phyloP scores from a whole-genome alignment of 2,888 invertebrate species.

The Spodoptera littoralis region DNA sequence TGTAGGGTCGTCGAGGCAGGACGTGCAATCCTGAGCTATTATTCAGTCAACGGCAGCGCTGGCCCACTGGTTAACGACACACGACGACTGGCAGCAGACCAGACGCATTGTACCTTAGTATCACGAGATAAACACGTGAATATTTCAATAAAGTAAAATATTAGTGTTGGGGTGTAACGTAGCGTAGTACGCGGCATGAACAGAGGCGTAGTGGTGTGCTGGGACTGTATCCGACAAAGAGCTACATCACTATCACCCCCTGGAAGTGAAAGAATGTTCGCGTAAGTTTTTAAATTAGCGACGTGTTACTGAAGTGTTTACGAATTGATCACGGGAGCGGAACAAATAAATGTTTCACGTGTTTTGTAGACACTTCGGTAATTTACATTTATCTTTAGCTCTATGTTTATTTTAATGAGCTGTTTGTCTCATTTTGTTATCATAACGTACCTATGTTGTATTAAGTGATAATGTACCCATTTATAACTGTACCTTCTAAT shows the following conservation, averaged over 20 bases:
- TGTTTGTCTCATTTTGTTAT: constrained; percentile 30
- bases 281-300: constrained; percentile 60
- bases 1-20: constrained; percentile 74
- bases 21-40: constrained; percentile 76
- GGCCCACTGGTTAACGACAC: constrained; percentile 66
- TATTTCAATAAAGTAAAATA: constrained; percentile 2
- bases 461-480: neutral
- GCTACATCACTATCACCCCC: constrained; percentile 41
- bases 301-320: constrained; percentile 42
- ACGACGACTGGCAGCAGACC: constrained; percentile 59
- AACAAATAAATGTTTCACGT: constrained; percentile 43
- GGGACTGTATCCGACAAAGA: constrained; percentile 32
- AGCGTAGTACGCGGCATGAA: constrained; percentile 66
- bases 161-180: constrained; percentile 32
- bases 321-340: constrained; percentile 36
- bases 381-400: constrained; percentile 37
- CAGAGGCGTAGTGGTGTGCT: constrained; percentile 51
- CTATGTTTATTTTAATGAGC: constrained; percentile 35
- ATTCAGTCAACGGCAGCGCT: constrained; percentile 73
- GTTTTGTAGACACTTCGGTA: constrained; percentile 24
- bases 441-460: neutral
- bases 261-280: constrained; percentile 65
- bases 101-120: constrained; percentile 22
- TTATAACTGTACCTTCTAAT: neutral
- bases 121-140: constrained; percentile 19